Evolutionary conservation across 2,888 invertebrate genomes (phyloP).

Genomic region (Tenthredo notha): DNA sequence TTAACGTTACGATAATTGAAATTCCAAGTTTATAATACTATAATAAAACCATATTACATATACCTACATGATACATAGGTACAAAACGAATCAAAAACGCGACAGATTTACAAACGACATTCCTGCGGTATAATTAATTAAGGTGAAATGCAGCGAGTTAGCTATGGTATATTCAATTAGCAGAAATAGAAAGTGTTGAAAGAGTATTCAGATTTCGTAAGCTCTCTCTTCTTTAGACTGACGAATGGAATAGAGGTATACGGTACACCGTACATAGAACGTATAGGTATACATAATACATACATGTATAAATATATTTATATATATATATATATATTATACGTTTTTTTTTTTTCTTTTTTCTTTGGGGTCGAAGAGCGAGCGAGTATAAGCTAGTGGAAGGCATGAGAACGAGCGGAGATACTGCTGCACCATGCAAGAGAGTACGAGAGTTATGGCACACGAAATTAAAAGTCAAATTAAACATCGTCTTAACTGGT

Average conservation of each 20-base stretch:
- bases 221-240: neutral
- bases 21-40: neutral
- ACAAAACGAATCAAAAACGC: neutral
- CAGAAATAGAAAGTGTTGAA: constrained; percentile 49
- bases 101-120: neutral
- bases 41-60: neutral
- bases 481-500: constrained; percentile 57
- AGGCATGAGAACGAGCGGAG: constrained; percentile 13
- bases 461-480: constrained; percentile 62
- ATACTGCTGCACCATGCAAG: neutral
- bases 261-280: too few species aligned
- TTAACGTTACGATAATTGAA: neutral
- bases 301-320: neutral
- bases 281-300: neutral
- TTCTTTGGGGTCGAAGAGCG: constrained; percentile 1
- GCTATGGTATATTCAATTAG: neutral
- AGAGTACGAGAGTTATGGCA: constrained; percentile 42
- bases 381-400: neutral
- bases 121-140: constrained; percentile 1
- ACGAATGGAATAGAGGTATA: neutral
- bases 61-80: too few species aligned
- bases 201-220: constrained; percentile 27
- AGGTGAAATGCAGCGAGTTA: neutral
- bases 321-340: neutral
- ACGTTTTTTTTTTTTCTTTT: neutral